phyloP scores from a whole-genome alignment of 1,140 invertebrate species.

The Eulimnadia texana region DNA sequence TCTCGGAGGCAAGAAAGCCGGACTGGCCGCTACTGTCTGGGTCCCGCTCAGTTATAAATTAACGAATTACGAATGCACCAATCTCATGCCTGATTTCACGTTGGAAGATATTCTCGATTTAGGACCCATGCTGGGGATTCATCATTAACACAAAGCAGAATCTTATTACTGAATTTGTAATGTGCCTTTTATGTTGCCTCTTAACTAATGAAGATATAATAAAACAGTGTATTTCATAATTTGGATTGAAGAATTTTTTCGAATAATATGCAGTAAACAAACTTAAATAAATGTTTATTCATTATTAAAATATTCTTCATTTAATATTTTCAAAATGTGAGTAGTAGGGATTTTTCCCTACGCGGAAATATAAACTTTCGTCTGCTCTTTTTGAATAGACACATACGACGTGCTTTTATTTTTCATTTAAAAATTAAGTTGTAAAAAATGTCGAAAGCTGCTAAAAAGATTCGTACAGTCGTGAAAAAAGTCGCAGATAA shows the following conservation, averaged over 20 bases:
- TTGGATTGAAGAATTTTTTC: too few species aligned
- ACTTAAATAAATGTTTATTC: too few species aligned
- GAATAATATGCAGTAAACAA: too few species aligned
- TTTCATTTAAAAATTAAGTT: too few species aligned
- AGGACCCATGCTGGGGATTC: constrained; percentile 3
- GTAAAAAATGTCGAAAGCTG: constrained; percentile 52
- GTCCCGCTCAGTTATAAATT: constrained; percentile 33
- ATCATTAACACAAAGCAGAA: background rate
- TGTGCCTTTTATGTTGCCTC: too few species aligned
- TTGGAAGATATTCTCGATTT: background rate
- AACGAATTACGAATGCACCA: background rate
- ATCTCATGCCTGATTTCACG: background rate
- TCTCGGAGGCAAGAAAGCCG: constrained; percentile 54
- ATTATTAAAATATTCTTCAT: too few species aligned
- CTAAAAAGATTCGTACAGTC: constrained; percentile 40
- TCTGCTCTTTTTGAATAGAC: too few species aligned
- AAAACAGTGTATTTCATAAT: too few species aligned
- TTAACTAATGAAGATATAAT: too few species aligned
- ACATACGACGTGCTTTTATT: too few species aligned
- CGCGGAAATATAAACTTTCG: too few species aligned
- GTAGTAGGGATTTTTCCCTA: background rate
- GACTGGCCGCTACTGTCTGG: constrained; percentile 61
- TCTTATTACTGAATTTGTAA: too few species aligned
- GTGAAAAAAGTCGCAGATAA: constrained; percentile 54
- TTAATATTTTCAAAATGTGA: background rate